Base-by-base conservation (phyloP, 2,113 vertebrate genomes). In the Dasyornis broadbenti region DNA sequence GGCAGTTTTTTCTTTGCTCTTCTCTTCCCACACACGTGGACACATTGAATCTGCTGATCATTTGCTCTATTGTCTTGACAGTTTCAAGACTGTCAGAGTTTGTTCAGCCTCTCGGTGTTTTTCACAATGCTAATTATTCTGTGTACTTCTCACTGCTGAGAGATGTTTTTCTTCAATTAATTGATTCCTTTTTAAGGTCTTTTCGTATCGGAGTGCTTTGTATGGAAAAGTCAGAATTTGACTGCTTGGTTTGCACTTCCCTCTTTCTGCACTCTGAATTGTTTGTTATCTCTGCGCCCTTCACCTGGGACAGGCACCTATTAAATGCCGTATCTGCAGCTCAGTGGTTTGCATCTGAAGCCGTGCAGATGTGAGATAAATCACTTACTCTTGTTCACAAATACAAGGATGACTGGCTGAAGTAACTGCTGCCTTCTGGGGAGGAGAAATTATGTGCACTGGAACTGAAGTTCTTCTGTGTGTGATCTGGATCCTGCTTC, bases 371-470 rank as follows among this genome's bases (percentile, higher is more conserved):
- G 8, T 8, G 47, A 78, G 49, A 61, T 10, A 19, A 78, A 28
- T 60, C 49, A 13, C 47, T 44, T 54, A 0, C 49, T 44, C 49
- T 39, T 35, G 27, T 28, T 63, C 37, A 19, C 65, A 66, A 13
- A 19, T 6, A 11, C 0, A 10, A 5, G 17, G n/a, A n/a, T n/a
- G n/a, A n/a, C n/a, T n/a, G n/a, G n/a, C n/a, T n/a, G n/a, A n/a
- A n/a, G n/a, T n/a, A 75, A 16, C 17, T 0, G 6, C 23, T 66
- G n/a, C 17, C 31, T 70, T 39, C 19, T 9, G 26, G 18, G 16
- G 4, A 27, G 9, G 7, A 7, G 2, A 22, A 27, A 9, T 2
- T 2, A 9, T 6, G 37, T 59, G n/a, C 19, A 1, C 12, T 42
- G 6, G 33, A 37, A 18, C 61, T 3, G 4, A 31, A 27, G 8